Evolutionary conservation across 2,888 invertebrate genomes (phyloP).

Genomic region (Margaritifera margaritifera): DNA sequence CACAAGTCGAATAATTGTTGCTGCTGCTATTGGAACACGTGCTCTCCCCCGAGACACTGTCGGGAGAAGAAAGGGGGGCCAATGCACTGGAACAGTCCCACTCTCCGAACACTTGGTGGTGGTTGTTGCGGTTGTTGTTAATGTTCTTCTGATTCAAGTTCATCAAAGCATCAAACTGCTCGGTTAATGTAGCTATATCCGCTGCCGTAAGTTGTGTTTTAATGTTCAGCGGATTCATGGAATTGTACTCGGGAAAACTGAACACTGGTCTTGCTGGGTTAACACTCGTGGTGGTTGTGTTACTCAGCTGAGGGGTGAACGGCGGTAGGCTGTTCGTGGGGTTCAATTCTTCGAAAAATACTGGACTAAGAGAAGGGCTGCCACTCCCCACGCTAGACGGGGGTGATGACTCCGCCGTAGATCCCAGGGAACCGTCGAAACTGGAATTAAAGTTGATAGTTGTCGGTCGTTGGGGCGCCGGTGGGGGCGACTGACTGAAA

Average conservation of each 20-base stretch:
- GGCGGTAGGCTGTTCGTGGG: slow-evolving; percentile 26
- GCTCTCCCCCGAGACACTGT: slow-evolving; percentile 59
- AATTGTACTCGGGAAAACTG: slow-evolving; percentile 28
- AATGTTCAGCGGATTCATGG: slow-evolving; percentile 46
- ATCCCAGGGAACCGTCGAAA: slow-evolving; percentile 72
- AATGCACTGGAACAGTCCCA: slow-evolving; percentile 31
- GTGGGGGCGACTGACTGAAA: slow-evolving; percentile 57
- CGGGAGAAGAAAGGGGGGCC: slow-evolving; percentile 54
- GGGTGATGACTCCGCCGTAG: slow-evolving; percentile 76
- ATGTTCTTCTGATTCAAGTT: slow-evolving; percentile 45
- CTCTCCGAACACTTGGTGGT: slow-evolving; percentile 44
- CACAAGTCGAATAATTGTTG: slow-evolving; percentile 40
- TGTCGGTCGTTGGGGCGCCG: slow-evolving; percentile 49
- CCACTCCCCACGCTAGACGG: slow-evolving; percentile 80
- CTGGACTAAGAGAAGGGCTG: slow-evolving; percentile 79
- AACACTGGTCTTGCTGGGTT: slow-evolving; percentile 40
- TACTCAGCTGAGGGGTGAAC: slow-evolving; percentile 3
- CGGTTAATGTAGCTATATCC: slow-evolving; percentile 39
- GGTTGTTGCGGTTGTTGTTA: slow-evolving; percentile 39
- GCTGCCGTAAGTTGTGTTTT: slow-evolving; percentile 47
- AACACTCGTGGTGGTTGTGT: slow-evolving; percentile 15
- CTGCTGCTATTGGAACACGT: slow-evolving; percentile 44
- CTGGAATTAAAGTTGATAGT: slow-evolving; percentile 65
- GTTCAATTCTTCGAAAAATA: slow-evolving; percentile 60
- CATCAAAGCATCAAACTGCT: slow-evolving; percentile 45